A percentile compares a stretch with the other conserved stretches of the same genome.
Evolutionary conservation across 2,797 vertebrate genomes (phyloP).

Genomic region (Trichosurus vulpecula): DNA sequence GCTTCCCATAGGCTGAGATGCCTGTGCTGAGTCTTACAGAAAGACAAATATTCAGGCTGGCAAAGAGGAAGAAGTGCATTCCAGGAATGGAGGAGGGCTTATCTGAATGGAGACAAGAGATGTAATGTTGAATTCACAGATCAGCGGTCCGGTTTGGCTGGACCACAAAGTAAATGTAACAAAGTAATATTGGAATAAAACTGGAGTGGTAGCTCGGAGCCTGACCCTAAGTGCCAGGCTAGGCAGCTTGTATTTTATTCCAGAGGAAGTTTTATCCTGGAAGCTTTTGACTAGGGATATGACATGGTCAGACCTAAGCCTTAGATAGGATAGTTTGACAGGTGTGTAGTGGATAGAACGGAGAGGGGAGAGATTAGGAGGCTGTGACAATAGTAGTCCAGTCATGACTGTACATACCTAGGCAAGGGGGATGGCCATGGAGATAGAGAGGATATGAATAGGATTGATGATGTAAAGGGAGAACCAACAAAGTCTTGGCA

Average conservation of each 20-base stretch:
- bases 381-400: background rate
- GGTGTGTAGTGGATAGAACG: background rate
- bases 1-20: background rate
- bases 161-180: background rate
- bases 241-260: background rate
- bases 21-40: background rate
- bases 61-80: background rate
- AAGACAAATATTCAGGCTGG: background rate
- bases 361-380: background rate
- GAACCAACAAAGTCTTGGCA: background rate
- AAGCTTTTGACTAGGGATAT: background rate
- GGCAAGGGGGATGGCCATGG: background rate
- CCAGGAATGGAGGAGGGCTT: background rate
- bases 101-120: background rate
- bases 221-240: background rate
- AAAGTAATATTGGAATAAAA: background rate
- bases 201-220: background rate
- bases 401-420: background rate
- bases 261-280: no score
- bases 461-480: background rate
- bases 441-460: background rate
- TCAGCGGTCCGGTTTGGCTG: background rate
- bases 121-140: background rate
- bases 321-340: background rate
- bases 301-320: background rate